Percentiles rank a stretch among this genome's conserved stretches.
Evolutionary conservation across 2,888 invertebrate genomes (phyloP).

Genomic region (Caenorhabditis sp.): DNA sequence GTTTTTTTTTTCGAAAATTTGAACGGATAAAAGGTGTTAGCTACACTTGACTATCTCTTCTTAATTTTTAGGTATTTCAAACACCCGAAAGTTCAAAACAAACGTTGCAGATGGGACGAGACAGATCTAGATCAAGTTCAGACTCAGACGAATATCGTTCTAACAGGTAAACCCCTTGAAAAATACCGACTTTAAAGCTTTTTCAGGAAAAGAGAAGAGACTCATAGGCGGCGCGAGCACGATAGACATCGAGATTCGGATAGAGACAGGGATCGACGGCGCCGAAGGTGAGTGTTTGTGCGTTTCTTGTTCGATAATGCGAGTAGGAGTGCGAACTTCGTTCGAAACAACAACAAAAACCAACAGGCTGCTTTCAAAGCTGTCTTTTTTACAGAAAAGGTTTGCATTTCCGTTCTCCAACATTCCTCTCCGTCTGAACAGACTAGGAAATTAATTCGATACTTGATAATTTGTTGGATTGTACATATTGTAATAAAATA

Average conservation of each 20-base stretch:
- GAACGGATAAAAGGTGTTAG: background rate
- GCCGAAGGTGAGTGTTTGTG: constrained; percentile 36
- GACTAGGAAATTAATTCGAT: constrained; percentile 12
- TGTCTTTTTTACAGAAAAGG: constrained; percentile 48
- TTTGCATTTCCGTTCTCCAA: constrained; percentile 43
- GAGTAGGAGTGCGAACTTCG: background rate
- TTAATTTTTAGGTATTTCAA: background rate
- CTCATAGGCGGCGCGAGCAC: constrained; percentile 18
- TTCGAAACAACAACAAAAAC: background rate
- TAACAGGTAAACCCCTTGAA: constrained; percentile 5
- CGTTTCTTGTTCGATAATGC: background rate
- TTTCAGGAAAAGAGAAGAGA: constrained; percentile 36
- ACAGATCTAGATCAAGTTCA: constrained; percentile 43
- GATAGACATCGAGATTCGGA: constrained; percentile 42
- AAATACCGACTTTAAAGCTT: background rate
- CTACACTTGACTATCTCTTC: background rate
- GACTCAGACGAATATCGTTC: constrained; percentile 45
- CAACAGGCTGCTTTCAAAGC: constrained; percentile 12
- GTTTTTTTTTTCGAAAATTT: background rate
- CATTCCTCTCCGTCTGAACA: constrained; percentile 35
- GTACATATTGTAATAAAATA: constrained; percentile 31
- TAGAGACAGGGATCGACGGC: constrained; percentile 38
- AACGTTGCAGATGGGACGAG: constrained; percentile 45
- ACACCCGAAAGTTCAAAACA: background rate
- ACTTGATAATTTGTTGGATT: constrained; percentile 37